Conservation (phyloP, 2,888 invertebrate species). For the Tineola bisselliella region DNA sequence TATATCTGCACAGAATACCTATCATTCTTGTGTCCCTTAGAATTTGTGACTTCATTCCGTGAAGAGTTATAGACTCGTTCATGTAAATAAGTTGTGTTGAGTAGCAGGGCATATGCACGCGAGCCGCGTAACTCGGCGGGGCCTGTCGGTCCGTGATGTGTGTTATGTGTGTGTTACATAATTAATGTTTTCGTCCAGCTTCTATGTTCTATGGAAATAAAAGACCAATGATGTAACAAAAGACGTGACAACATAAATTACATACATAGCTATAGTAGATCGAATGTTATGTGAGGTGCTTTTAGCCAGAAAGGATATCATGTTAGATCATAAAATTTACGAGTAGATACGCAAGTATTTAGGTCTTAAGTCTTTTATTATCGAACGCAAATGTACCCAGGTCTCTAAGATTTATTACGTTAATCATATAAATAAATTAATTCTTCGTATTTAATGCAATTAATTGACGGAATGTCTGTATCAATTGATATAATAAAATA, state of each 20-base stretch:
- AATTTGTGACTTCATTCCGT: slow-evolving; percentile 55
- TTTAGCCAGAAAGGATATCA: slow-evolving; percentile 5
- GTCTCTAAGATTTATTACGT: slow-evolving; percentile 28
- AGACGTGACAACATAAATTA: background rate
- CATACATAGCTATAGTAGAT: no score
- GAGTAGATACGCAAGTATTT: slow-evolving; percentile 26
- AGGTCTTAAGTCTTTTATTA: slow-evolving; percentile 39
- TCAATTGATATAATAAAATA: background rate
- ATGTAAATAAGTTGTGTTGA: slow-evolving; percentile 25
- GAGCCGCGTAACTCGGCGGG: slow-evolving; percentile 24
- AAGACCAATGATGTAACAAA: background rate
- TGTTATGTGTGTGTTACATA: slow-evolving; percentile 17
- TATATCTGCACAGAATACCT: background rate
- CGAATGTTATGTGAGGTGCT: background rate
- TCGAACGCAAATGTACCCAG: slow-evolving; percentile 28
- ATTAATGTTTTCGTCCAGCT: background rate
- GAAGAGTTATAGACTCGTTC: slow-evolving; percentile 43
- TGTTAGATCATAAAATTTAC: slow-evolving; percentile 34
- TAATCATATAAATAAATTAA: slow-evolving; percentile 25
- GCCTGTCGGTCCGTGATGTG: slow-evolving; percentile 51
- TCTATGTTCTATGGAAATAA: no score
- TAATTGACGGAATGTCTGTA: slow-evolving; percentile 7
- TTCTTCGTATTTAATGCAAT: slow-evolving; percentile 1
- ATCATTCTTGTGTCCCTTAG: slow-evolving; percentile 8
- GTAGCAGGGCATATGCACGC: slow-evolving; percentile 47